Conservation (phyloP, 1,140 invertebrate species). For the Lepidurus arcticus region DNA sequence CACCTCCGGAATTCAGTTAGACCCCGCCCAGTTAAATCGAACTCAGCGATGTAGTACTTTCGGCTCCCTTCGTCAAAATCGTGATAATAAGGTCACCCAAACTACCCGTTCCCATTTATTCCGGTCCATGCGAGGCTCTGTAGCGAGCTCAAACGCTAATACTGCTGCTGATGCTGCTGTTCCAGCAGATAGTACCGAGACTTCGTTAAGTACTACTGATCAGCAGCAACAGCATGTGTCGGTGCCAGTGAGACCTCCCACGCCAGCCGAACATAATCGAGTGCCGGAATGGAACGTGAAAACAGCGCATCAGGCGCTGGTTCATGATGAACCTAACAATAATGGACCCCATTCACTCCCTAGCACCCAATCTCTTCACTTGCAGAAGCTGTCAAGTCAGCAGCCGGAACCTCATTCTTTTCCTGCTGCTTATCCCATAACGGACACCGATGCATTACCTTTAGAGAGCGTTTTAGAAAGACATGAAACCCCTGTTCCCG, state of each 20-base stretch:
- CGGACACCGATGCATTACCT: background rate
- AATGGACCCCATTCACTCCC: background rate
- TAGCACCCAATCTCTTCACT: background rate
- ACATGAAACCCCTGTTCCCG: constrained; percentile 37
- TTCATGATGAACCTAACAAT: constrained; percentile 15
- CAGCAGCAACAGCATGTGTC: constrained; percentile 26
- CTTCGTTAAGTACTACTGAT: constrained; percentile 7
- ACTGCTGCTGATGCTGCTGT: background rate
- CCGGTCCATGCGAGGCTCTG: constrained; percentile 28
- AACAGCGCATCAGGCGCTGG: background rate
- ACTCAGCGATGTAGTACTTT: constrained; percentile 10
- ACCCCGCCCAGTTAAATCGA: constrained; percentile 13
- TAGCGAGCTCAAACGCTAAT: constrained; percentile 23
- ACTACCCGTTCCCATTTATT: constrained; percentile 38
- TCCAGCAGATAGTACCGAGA: background rate
- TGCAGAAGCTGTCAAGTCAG: background rate
- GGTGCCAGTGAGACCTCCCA: constrained; percentile 21
- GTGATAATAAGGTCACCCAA: constrained; percentile 33
- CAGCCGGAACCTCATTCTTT: constrained; percentile 14
- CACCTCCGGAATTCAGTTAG: constrained; percentile 40
- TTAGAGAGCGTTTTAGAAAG: constrained; percentile 23
- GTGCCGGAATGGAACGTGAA: constrained; percentile 9
- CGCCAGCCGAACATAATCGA: constrained; percentile 17
- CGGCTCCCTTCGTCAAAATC: constrained; percentile 26
- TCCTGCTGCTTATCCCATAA: background rate